These are phyloP conservation scores for Diplazon laetatorius DNA, from an alignment of 2,888 invertebrate species.

Conservation along the genomic window DNA sequence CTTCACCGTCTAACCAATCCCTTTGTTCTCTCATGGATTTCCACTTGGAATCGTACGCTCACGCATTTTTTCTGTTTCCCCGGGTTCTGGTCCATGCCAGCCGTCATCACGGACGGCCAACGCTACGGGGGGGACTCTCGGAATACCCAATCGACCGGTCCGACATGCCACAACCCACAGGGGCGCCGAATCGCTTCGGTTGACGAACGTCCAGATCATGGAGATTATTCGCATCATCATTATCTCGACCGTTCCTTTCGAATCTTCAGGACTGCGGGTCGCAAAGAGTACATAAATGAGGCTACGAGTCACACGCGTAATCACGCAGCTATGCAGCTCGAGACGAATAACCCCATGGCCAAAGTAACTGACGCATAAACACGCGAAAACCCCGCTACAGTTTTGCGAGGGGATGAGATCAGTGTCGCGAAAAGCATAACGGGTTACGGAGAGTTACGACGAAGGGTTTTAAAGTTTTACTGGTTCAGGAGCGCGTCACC, in stretches of 20 bases:
- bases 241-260: not conserved
- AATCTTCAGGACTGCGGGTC: not conserved
- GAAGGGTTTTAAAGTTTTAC: conserved; percentile 78
- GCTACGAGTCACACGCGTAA: conserved; percentile 11
- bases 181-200: conserved; percentile 76
- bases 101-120: conserved; percentile 16
- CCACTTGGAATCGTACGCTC: conserved; percentile 2
- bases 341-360: conserved; percentile 35
- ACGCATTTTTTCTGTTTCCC: conserved; percentile 3
- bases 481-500: conserved; percentile 75
- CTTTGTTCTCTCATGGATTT: conserved; percentile 37
- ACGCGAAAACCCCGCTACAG: conserved; percentile 71
- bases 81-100: not conserved
- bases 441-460: conserved; percentile 74
- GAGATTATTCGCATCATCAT: not conserved
- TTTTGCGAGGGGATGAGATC: conserved; percentile 75
- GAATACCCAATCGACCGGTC: conserved; percentile 72
- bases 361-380: conserved; percentile 73
- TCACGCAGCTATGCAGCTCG: not conserved
- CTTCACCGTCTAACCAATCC: conserved; percentile 24
- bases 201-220: conserved; percentile 42
- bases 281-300: not conserved
- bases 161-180: conserved; percentile 74
- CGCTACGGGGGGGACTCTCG: conserved; percentile 70
- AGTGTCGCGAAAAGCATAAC: conserved; percentile 75